Percentiles rank a stretch among this genome's conserved stretches.
phyloP scores from a whole-genome alignment of 2,797 vertebrate genomes.

The Rachycentron canadum region DNA sequence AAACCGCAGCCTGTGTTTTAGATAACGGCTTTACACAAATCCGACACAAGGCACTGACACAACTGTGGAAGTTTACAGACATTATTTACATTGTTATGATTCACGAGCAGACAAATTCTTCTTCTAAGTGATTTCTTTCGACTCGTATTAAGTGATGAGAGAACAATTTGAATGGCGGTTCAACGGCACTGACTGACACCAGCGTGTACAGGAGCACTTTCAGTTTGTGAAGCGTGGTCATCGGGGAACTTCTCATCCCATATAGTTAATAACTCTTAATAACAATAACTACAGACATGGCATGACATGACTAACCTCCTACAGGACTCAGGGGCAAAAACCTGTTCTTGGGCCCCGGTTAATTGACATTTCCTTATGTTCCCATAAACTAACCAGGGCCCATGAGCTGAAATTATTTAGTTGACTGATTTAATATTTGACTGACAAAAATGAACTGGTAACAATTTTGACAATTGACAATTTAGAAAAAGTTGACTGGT shows the following conservation, averaged over 20 bases:
- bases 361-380: neutral
- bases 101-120: neutral
- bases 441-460: too few species aligned
- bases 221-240: neutral
- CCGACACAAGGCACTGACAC: neutral
- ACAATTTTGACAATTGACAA: too few species aligned
- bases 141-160: neutral
- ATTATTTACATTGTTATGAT: neutral
- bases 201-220: neutral
- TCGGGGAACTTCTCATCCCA: too few species aligned
- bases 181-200: neutral
- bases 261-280: neutral
- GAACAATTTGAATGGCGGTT: constrained; percentile 20
- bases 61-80: rapidly evolving
- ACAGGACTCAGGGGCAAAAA: neutral
- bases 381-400: neutral
- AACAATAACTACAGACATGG: neutral
- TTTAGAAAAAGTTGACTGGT: too few species aligned
- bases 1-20: constrained; percentile 55
- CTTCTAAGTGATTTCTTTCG: neutral
- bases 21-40: constrained; percentile 18
- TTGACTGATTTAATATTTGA: too few species aligned
- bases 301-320: neutral
- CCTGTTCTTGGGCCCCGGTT: neutral
- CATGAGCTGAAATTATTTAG: neutral